Percentiles rank a stretch among this genome's conserved stretches.
These are phyloP conservation scores for Festucalex cinctus DNA, from an alignment of 2,113 vertebrate genomes.

Conservation along the genomic window DNA sequence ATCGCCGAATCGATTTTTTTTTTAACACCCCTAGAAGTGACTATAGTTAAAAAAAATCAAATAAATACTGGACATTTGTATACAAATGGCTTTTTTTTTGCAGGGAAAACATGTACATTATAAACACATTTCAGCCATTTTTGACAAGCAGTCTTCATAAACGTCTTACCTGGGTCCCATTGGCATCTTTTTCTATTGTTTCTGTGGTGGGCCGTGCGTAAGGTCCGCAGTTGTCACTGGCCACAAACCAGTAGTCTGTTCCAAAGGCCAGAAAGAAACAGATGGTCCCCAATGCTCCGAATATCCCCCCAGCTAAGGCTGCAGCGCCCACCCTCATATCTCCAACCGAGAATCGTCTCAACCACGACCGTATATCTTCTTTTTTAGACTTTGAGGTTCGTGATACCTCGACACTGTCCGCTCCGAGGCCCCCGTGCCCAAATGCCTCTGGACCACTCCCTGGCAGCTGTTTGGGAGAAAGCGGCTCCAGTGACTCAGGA, in stretches of 20 bases:
- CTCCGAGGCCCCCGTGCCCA: slow-evolving; percentile 19
- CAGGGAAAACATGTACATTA: background rate
- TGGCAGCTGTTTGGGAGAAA: slow-evolving; percentile 20
- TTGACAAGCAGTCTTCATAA: background rate
- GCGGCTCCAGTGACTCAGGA: slow-evolving; percentile 28
- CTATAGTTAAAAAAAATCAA: too few species aligned
- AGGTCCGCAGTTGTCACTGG: slow-evolving; percentile 75
- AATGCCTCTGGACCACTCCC: slow-evolving; percentile 48
- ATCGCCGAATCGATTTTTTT: too few species aligned
- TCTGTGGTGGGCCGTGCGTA: slow-evolving; percentile 18
- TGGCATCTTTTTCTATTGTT: slow-evolving; percentile 27
- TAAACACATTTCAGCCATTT: background rate
- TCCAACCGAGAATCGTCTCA: slow-evolving; percentile 20
- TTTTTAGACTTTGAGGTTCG: slow-evolving; percentile 7
- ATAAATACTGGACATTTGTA: too few species aligned
- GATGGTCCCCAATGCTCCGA: slow-evolving; percentile 73
- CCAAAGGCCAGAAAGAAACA: slow-evolving; percentile 81
- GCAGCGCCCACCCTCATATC: slow-evolving; percentile 79
- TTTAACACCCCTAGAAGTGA: too few species aligned
- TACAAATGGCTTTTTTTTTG: too few species aligned
- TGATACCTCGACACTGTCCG: slow-evolving; percentile 19
- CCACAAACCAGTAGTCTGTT: slow-evolving; percentile 86
- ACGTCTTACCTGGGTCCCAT: slow-evolving; percentile 59
- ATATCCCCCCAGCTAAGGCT: slow-evolving; percentile 73
- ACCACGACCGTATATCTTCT: background rate